A percentile compares a stretch with the other conserved stretches of the same genome.
phyloP scores from a whole-genome alignment of 2,888 invertebrate genomes.

The Teleiodes luculella region DNA sequence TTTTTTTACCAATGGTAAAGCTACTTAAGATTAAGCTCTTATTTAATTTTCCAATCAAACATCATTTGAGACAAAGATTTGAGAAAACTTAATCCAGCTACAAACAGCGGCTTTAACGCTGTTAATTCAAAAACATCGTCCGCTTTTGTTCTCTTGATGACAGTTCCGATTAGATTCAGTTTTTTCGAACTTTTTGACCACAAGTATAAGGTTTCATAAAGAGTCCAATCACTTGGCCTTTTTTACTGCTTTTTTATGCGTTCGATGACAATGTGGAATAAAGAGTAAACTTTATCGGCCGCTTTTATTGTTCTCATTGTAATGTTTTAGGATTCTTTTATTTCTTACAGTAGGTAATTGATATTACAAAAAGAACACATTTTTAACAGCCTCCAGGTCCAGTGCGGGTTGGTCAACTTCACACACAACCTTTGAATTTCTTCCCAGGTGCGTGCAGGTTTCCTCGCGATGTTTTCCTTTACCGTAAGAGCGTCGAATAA shows the following conservation, averaged over 20 bases:
- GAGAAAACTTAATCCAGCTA: too few relatives aligned
- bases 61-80: too few relatives aligned
- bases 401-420: too few relatives aligned
- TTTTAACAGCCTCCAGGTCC: too few relatives aligned
- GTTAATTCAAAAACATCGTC: constrained; percentile 42
- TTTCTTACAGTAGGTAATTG: constrained; percentile 10
- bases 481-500: too few relatives aligned
- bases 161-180: constrained; percentile 62
- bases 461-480: too few relatives aligned
- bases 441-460: too few relatives aligned
- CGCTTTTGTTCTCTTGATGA: constrained; percentile 54
- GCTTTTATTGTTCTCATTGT: constrained; percentile 14
- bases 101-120: constrained; percentile 27
- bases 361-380: constrained; percentile 1
- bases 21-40: too few relatives aligned
- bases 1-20: too few relatives aligned
- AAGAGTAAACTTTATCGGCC: constrained; percentile 20
- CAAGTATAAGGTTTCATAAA: constrained; percentile 36
- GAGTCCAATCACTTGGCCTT: constrained; percentile 34
- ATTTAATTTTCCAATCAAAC: too few relatives aligned
- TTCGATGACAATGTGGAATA: constrained; percentile 29
- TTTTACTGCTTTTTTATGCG: constrained; percentile 33
- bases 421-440: too few relatives aligned
- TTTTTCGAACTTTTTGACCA: constrained; percentile 29
- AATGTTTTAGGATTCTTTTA: constrained; percentile 10